Conservation (phyloP, 2,888 invertebrate genomes). For the Perizoma flavofasciatum region DNA sequence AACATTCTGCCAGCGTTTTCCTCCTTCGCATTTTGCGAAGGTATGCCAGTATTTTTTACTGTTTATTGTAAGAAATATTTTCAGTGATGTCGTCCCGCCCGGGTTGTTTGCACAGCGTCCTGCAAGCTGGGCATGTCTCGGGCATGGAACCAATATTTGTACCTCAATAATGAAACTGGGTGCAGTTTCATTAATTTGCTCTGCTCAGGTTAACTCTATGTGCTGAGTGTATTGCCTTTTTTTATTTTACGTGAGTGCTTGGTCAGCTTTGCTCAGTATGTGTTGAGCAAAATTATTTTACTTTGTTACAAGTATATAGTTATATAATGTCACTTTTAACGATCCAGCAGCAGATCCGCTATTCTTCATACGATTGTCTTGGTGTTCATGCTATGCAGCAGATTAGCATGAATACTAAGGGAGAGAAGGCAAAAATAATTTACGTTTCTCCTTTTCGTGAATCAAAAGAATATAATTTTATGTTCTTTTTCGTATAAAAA, state of each 20-base stretch:
- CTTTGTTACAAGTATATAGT: too few species aligned
- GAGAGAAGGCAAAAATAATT: too few species aligned
- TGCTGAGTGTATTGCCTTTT: neutral
- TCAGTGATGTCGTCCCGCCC: slow-evolving; percentile 1
- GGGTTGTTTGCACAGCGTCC: slow-evolving; percentile 21
- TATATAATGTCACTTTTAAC: too few species aligned
- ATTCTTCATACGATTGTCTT: too few species aligned
- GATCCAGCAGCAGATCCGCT: too few species aligned
- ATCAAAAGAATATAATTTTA: too few species aligned
- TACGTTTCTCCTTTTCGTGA: too few species aligned
- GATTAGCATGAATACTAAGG: too few species aligned
- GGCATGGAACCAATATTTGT: slow-evolving; percentile 24
- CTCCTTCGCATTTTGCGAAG: neutral
- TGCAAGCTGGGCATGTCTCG: slow-evolving; percentile 9
- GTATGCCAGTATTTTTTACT: slow-evolving; percentile 8
- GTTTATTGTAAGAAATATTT: slow-evolving; percentile 11
- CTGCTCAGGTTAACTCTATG: slow-evolving; percentile 5
- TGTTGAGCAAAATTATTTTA: too few species aligned
- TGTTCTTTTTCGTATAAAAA: too few species aligned
- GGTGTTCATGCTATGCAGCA: too few species aligned
- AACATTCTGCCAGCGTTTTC: slow-evolving; percentile 3
- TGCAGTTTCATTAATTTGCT: neutral
- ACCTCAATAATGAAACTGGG: slow-evolving; percentile 22
- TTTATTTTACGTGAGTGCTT: neutral
- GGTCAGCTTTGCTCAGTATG: too few species aligned